Conservation (phyloP, 2,888 invertebrate genomes). For the Metellina segmentata region DNA sequence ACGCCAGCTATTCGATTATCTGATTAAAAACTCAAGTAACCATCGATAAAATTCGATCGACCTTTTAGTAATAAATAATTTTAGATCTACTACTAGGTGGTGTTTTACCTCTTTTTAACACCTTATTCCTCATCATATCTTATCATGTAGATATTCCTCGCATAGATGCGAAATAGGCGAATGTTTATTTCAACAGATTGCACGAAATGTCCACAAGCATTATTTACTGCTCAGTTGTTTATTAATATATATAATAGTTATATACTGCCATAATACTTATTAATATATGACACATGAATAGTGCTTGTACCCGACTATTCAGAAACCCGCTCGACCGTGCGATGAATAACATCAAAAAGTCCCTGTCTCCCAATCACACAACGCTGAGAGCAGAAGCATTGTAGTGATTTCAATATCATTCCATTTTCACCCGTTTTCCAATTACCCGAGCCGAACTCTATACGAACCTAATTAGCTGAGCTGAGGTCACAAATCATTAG, state of each 20-base stretch:
- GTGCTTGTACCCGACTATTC: background rate
- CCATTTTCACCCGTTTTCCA: slow-evolving; percentile 17
- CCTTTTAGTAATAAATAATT: too few species aligned
- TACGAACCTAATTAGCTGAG: slow-evolving; percentile 53
- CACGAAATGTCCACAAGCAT: background rate
- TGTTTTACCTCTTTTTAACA: too few species aligned
- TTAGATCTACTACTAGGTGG: too few species aligned
- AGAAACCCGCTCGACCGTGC: too few species aligned
- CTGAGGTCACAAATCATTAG: slow-evolving; percentile 53
- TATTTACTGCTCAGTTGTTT: background rate
- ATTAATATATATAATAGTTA: background rate
- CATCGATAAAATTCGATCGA: too few species aligned
- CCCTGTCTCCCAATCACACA: background rate
- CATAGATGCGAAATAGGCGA: background rate
- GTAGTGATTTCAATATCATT: slow-evolving; percentile 2
- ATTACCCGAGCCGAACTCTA: slow-evolving; percentile 33
- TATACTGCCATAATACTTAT: background rate
- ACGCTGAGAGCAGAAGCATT: background rate
- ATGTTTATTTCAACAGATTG: background rate
- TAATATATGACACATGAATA: background rate
- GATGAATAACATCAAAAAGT: slow-evolving; percentile 4
- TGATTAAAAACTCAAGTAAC: too few species aligned
- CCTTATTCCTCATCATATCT: too few species aligned
- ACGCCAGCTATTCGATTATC: too few species aligned
- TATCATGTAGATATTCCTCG: too few species aligned